Evolutionary conservation across 2,888 invertebrate genomes (phyloP).

Genomic region (Entomobrya proxima): DNA sequence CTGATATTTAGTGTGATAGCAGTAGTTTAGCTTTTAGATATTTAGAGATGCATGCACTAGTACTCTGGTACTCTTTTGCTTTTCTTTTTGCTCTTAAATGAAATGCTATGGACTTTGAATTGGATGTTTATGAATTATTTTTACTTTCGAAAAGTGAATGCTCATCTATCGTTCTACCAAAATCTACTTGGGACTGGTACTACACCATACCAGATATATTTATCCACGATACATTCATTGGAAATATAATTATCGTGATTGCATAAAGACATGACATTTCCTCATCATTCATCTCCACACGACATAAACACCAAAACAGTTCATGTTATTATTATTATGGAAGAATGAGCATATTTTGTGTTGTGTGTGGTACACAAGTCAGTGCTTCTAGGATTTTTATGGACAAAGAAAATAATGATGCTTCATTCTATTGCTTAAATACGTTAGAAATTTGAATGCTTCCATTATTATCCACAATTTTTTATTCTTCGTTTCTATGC

Average conservation of each 20-base stretch:
- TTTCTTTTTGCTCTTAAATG: too few species aligned
- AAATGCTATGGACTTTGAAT: too few species aligned
- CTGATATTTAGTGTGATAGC: too few species aligned
- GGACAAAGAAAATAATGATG: conserved; percentile 13
- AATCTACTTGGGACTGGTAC: too few species aligned
- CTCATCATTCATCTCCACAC: conserved; percentile 38
- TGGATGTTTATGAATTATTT: too few species aligned
- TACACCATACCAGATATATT: too few species aligned
- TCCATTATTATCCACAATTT: not conserved
- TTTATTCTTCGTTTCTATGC: not conserved
- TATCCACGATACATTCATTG: not conserved
- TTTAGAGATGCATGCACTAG: too few species aligned
- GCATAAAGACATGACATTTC: conserved; percentile 50
- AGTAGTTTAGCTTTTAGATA: too few species aligned
- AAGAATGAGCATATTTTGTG: not conserved
- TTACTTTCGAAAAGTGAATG: too few species aligned
- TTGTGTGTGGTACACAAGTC: not conserved
- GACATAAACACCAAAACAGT: not conserved
- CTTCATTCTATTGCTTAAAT: not conserved
- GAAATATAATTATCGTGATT: conserved; percentile 45
- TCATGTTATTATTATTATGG: not conserved
- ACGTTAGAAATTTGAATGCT: not conserved
- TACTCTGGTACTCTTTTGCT: too few species aligned
- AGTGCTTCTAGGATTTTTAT: not conserved
- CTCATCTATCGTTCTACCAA: too few species aligned